These are phyloP conservation scores for Pollenia labialis DNA, from an alignment of 2,888 invertebrate species.

Conservation along the genomic window DNA sequence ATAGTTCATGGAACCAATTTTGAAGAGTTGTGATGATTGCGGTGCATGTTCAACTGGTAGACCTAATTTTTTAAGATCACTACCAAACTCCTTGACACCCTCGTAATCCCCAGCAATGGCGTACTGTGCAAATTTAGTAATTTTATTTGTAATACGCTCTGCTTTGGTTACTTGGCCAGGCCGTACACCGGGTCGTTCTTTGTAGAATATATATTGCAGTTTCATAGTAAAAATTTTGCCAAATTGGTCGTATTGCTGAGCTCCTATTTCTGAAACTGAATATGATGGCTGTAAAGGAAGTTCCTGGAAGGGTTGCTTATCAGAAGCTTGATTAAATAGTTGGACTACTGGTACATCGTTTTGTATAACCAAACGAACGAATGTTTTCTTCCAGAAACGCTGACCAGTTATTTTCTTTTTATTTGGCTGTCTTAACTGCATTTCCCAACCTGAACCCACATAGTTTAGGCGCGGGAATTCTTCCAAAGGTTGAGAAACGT, in stretches of 20 bases:
- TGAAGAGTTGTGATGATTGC: slow-evolving; percentile 97
- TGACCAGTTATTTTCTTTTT: slow-evolving; percentile 98
- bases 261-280: slow-evolving; percentile 96
- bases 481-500: slow-evolving; percentile 95
- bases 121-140: slow-evolving; percentile 96
- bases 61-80: slow-evolving; percentile 95
- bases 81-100: slow-evolving; percentile 96
- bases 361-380: slow-evolving; percentile 91
- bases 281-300: slow-evolving; percentile 97
- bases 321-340: slow-evolving; percentile 91
- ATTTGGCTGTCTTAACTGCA: slow-evolving; percentile 97
- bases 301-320: slow-evolving; percentile 97
- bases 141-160: slow-evolving; percentile 94
- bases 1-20: slow-evolving; percentile 94
- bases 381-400: slow-evolving; percentile 98
- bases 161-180: slow-evolving; percentile 98
- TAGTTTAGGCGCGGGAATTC: slow-evolving; percentile 93
- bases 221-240: slow-evolving; percentile 99
- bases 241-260: slow-evolving; percentile 99
- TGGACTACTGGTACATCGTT: slow-evolving; percentile 94
- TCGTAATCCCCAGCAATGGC: slow-evolving; percentile 97
- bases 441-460: slow-evolving; percentile 96
- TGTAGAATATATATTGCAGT: slow-evolving; percentile 97
- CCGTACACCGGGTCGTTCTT: slow-evolving; percentile 97
- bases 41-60: slow-evolving; percentile 99